Conservation (phyloP, 30 jellyfish, hydroid and myxozoan genomes). For the Turritopsis rubra region DNA sequence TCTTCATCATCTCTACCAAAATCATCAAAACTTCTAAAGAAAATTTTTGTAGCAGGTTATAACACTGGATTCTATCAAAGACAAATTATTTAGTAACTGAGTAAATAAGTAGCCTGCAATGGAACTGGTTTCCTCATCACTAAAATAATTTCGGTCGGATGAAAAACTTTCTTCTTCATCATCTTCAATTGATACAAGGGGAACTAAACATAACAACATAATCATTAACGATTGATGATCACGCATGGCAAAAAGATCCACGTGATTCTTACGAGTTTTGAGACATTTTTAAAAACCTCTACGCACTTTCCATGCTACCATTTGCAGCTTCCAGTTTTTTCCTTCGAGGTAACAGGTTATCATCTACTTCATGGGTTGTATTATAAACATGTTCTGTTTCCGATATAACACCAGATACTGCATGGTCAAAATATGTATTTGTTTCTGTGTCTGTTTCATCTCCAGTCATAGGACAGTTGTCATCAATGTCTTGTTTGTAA, state of each 20-base stretch:
- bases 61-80: not conserved
- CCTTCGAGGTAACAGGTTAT: not conserved
- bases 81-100: not conserved
- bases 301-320: not conserved
- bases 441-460: slow-evolving; percentile 38
- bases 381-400: not conserved
- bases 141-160: slow-evolving; percentile 57
- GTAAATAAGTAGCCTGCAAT: slow-evolving; percentile 60
- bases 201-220: not conserved
- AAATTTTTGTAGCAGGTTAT: not conserved
- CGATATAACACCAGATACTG: too few relatives aligned
- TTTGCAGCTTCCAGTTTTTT: not conserved
- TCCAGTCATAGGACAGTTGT: slow-evolving; percentile 40
- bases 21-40: slow-evolving; percentile 84
- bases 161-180: slow-evolving; percentile 32
- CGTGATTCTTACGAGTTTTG: too few relatives aligned
- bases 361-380: not conserved
- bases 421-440: slow-evolving; percentile 5
- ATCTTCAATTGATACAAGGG: not conserved
- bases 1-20: slow-evolving; percentile 86
- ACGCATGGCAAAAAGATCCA: not conserved
- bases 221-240: not conserved
- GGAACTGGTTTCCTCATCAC: slow-evolving; percentile 98
- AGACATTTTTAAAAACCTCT: too few relatives aligned
- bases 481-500: slow-evolving; percentile 32